Conservation (phyloP, 2,888 invertebrate genomes). For the Caenorhabditis afra region DNA sequence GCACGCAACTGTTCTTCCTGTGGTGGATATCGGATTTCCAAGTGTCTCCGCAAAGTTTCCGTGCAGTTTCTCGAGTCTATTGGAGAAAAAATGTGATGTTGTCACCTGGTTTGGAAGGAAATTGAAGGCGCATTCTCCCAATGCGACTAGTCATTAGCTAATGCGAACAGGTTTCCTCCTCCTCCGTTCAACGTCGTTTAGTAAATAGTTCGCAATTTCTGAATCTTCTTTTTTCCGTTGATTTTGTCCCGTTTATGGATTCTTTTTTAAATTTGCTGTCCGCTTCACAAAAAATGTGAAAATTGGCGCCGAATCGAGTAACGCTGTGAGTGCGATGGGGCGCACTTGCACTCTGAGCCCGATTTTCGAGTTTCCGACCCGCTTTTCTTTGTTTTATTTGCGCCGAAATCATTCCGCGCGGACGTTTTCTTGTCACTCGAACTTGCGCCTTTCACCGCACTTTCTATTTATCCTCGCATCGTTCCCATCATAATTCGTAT, state of each 20-base stretch:
- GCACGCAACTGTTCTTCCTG: not conserved
- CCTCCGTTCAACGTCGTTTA: not conserved
- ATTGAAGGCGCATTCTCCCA: not conserved
- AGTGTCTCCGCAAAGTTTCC: conserved; percentile 15
- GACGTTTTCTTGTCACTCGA: conserved; percentile 23
- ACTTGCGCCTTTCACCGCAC: conserved; percentile 22
- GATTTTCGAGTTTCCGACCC: conserved; percentile 9
- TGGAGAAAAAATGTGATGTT: not conserved
- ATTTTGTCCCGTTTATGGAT: too few relatives aligned
- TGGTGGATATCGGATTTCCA: conserved; percentile 32
- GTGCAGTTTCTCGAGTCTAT: conserved; percentile 30
- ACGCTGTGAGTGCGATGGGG: conserved; percentile 27
- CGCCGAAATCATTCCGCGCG: not conserved
- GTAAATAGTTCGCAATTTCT: not conserved
- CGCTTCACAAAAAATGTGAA: too few relatives aligned
- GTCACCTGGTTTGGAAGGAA: conserved; percentile 13
- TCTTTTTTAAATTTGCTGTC: too few relatives aligned
- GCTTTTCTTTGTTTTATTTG: conserved; percentile 29
- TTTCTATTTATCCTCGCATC: conserved; percentile 12
- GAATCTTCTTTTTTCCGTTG: too few relatives aligned
- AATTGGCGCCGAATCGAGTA: not conserved
- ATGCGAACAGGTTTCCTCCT: conserved; percentile 31
- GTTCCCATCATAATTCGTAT: not conserved
- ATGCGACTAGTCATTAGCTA: too few relatives aligned
- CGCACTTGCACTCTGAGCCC: conserved; percentile 13